Percentiles rank a stretch among this genome's conserved stretches.
phyloP scores from a whole-genome alignment of 2,113 vertebrate species.

The Galemys pyrenaicus region DNA sequence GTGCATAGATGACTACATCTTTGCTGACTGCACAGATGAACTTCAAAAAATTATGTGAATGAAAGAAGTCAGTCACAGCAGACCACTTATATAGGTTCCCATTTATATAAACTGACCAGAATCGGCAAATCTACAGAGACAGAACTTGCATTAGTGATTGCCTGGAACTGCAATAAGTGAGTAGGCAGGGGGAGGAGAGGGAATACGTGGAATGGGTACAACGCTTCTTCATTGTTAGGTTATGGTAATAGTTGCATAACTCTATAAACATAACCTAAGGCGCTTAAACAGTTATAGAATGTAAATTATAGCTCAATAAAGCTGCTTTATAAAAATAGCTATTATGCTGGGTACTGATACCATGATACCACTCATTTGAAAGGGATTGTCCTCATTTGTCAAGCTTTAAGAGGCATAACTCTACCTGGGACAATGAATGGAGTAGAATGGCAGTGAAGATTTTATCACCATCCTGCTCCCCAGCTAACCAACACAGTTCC shows the following conservation, averaged over 20 bases:
- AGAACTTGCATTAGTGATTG: not conserved
- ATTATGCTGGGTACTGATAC: not conserved
- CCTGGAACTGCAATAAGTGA: not conserved
- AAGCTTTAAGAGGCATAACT: not conserved
- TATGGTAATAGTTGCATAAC: not conserved
- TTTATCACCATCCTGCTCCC: not conserved
- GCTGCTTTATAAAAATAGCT: not conserved
- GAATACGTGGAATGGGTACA: accelerated
- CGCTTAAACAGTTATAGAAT: not conserved
- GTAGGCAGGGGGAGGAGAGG: accelerated
- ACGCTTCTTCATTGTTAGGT: not conserved
- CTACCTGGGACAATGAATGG: not conserved
- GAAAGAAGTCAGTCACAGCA: not conserved
- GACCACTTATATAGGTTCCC: not conserved
- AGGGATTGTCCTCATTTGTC: not conserved
- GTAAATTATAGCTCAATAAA: no score
- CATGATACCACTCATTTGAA: not conserved
- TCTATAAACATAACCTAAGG: not conserved
- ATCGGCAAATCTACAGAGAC: not conserved
- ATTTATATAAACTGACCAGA: not conserved
- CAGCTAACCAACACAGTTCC: not conserved
- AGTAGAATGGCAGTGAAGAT: not conserved
- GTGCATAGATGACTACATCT: not conserved
- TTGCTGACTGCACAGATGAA: not conserved
- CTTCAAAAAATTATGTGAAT: not conserved